Conservation (phyloP, 1,140 invertebrate genomes). For the Aplysia californica region DNA sequence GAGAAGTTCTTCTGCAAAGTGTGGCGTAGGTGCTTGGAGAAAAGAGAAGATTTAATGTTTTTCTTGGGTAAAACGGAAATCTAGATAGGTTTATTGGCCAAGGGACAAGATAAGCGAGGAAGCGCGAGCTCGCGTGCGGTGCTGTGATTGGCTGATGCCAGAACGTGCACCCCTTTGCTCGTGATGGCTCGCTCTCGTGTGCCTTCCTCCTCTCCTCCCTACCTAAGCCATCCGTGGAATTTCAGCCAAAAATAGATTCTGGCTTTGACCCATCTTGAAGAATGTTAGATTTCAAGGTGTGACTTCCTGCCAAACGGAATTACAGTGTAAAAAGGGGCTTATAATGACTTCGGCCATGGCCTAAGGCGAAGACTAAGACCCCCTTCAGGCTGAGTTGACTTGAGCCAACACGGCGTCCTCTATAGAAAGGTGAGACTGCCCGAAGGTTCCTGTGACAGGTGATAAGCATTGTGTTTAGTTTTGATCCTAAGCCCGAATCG, state of each 20-base stretch:
- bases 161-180: slow-evolving; percentile 18
- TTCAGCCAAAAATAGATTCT: slow-evolving; percentile 25
- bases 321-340: not conserved
- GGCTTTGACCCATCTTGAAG: slow-evolving; percentile 25
- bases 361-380: too few species aligned
- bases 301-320: slow-evolving; percentile 18
- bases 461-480: slow-evolving; percentile 2
- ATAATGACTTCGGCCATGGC: not conserved
- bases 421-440: not conserved
- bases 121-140: not conserved
- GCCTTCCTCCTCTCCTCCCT: not conserved
- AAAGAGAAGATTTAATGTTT: not conserved
- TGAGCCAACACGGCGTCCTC: too few species aligned
- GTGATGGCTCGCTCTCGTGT: not conserved
- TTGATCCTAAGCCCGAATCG: too few species aligned
- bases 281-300: slow-evolving; percentile 27
- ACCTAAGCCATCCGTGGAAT: slow-evolving; percentile 29
- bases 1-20: too few species aligned
- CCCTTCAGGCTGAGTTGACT: too few species aligned
- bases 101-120: not conserved
- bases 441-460: not conserved
- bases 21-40: too few species aligned
- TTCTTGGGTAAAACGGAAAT: slow-evolving; percentile 17
- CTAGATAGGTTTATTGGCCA: slow-evolving; percentile 22
- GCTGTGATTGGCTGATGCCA: slow-evolving; percentile 19